These are phyloP conservation scores for Scaptodrosophila lebanonensis DNA, from an alignment of 1,140 invertebrate genomes.

Conservation along the genomic window DNA sequence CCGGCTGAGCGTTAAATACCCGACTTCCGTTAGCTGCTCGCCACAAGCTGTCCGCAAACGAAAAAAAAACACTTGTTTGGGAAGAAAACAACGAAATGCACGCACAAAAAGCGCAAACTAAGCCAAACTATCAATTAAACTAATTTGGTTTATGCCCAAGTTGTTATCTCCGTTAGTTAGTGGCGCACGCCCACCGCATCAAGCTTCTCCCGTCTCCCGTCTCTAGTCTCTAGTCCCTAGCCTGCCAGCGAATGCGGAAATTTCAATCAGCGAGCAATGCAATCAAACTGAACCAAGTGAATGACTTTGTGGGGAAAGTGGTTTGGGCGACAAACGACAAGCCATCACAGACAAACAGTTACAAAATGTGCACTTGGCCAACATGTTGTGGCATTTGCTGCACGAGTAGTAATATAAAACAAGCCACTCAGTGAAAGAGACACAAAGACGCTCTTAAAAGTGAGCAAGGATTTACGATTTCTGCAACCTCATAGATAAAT, in stretches of 20 bases:
- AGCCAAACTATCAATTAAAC: slow-evolving; percentile 70
- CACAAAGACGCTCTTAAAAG: too few species aligned
- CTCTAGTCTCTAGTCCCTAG: slow-evolving; percentile 11
- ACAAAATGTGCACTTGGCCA: too few species aligned
- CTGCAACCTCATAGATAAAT: too few species aligned
- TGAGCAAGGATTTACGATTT: too few species aligned
- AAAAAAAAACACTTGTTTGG: slow-evolving; percentile 1
- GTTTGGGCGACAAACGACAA: slow-evolving; percentile 34
- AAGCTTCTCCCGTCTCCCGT: background rate
- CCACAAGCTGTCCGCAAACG: too few species aligned
- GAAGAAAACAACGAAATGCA: slow-evolving; percentile 19
- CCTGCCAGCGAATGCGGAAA: slow-evolving; percentile 48
- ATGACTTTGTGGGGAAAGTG: slow-evolving; percentile 71
- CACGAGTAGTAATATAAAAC: too few species aligned
- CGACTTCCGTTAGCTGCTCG: too few species aligned
- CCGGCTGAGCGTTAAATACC: too few species aligned
- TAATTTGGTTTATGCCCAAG: slow-evolving; percentile 57
- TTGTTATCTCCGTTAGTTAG: background rate
- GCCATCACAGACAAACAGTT: slow-evolving; percentile 3
- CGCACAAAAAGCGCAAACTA: slow-evolving; percentile 7
- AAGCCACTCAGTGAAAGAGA: too few species aligned
- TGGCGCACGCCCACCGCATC: slow-evolving; percentile 18
- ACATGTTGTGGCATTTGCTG: too few species aligned
- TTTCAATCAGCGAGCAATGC: slow-evolving; percentile 66
- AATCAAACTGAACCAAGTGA: slow-evolving; percentile 74